These are phyloP conservation scores for Anniella stebbinsi DNA, from an alignment of 2,797 vertebrate genomes.

Conservation along the genomic window DNA sequence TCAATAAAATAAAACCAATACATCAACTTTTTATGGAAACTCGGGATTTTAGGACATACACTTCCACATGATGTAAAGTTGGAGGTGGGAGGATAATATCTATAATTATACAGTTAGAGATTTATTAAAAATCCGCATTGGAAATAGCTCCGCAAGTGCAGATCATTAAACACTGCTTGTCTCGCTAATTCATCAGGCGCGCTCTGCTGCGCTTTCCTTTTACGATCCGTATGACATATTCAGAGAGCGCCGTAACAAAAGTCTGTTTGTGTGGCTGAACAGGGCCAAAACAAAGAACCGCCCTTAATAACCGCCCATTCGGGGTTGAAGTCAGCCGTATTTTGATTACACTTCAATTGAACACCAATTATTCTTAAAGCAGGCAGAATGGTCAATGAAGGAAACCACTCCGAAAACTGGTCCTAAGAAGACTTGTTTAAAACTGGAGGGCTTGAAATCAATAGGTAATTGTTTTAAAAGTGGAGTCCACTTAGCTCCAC, in stretches of 20 bases:
- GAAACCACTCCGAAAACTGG: conserved; percentile 41
- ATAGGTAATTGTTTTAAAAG: conserved; percentile 66
- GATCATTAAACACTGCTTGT: conserved; percentile 25
- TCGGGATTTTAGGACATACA: conserved; percentile 1
- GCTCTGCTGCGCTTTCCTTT: conserved; percentile 34
- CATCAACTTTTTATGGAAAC: conserved; percentile 17
- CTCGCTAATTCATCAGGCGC: conserved; percentile 23
- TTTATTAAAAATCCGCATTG: conserved; percentile 41
- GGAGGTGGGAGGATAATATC: neutral
- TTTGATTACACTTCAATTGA: conserved; percentile 61
- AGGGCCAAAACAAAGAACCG: neutral
- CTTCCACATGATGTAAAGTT: neutral
- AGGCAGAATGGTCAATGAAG: conserved; percentile 44
- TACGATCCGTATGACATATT: conserved; percentile 47
- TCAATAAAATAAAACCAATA: neutral
- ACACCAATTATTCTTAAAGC: conserved; percentile 35
- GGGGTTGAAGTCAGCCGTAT: conserved; percentile 55
- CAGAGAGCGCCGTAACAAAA: conserved; percentile 49
- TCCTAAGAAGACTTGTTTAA: conserved; percentile 43
- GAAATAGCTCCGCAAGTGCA: neutral
- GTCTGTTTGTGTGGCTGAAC: conserved; percentile 33
- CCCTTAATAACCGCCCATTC: conserved; percentile 64
- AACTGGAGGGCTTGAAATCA: conserved; percentile 58
- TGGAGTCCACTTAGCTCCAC: conserved; percentile 36
- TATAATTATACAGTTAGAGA: conserved; percentile 26